phyloP scores from a whole-genome alignment of 2,888 invertebrate genomes.

The Pecten maximus region DNA sequence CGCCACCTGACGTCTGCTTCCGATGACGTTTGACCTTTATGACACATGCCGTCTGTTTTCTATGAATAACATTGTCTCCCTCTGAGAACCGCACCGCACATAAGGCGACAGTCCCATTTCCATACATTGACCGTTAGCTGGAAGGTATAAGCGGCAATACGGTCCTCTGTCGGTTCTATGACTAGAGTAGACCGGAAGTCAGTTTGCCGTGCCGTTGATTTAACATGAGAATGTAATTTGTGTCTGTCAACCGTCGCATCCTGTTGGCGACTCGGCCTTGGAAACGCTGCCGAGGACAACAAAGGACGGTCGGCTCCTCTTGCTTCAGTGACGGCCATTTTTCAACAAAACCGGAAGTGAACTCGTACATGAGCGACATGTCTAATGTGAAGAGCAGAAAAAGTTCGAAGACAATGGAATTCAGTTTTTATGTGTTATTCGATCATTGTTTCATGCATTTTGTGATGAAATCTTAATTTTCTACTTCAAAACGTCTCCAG shows the following conservation, averaged over 20 bases:
- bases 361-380: conserved; percentile 45
- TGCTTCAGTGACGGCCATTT: conserved; percentile 49
- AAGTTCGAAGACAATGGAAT: conserved; percentile 14
- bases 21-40: conserved; percentile 13
- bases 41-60: conserved; percentile 28
- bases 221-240: conserved; percentile 58
- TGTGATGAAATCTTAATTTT: conserved; percentile 26
- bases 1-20: conserved; percentile 27
- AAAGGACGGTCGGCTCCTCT: neutral
- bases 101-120: conserved; percentile 18
- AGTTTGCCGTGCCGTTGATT: conserved; percentile 54
- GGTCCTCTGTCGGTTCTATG: conserved; percentile 17
- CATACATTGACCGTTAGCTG: neutral
- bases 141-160: conserved; percentile 20
- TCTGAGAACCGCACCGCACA: neutral
- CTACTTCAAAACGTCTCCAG: conserved; percentile 4
- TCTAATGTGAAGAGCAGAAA: conserved; percentile 18
- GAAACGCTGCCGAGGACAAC: conserved; percentile 49
- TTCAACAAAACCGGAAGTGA: conserved; percentile 53
- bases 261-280: conserved; percentile 50
- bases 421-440: conserved; percentile 26
- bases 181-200: conserved; percentile 51
- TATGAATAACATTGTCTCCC: conserved; percentile 31
- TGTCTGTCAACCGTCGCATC: conserved; percentile 55
- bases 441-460: conserved; percentile 26